These are phyloP conservation scores for Odontomachus brunneus DNA, from an alignment of 1,140 invertebrate species.

Conservation along the genomic window DNA sequence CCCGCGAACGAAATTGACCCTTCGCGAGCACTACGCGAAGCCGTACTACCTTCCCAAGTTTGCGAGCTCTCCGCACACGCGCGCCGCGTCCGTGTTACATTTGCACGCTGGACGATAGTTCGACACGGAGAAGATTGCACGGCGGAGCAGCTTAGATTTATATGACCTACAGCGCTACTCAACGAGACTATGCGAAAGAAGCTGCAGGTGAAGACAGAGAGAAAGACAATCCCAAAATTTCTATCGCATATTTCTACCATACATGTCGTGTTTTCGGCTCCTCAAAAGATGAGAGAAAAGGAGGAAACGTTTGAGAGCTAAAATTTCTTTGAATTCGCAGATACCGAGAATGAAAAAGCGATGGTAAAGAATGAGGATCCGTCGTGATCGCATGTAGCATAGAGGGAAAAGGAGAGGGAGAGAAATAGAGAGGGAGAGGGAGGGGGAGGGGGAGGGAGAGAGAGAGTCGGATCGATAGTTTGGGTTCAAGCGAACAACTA, in stretches of 20 bases:
- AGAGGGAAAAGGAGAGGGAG: too few species aligned
- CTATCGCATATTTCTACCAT: not conserved
- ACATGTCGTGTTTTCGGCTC: not conserved
- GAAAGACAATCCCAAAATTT: not conserved
- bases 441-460: too few species aligned
- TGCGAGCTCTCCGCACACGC: conserved; percentile 22
- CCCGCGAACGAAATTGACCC: conserved; percentile 49
- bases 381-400: not conserved
- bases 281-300: not conserved
- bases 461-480: not conserved
- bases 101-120: conserved; percentile 27
- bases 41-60: conserved; percentile 9
- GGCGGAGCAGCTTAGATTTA: not conserved
- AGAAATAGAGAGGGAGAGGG: too few species aligned
- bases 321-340: not conserved
- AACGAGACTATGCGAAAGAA: not conserved
- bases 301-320: not conserved
- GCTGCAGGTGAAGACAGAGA: not conserved
- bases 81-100: conserved; percentile 22
- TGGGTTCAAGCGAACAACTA: not conserved
- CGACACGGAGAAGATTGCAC: not conserved
- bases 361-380: too few species aligned
- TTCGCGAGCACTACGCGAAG: not conserved
- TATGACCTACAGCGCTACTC: not conserved
- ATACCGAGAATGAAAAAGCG: not conserved